Percentiles rank a stretch among this genome's conserved stretches.
Conservation (phyloP, 2,888 invertebrate species). For the Odontomyia ornata region DNA sequence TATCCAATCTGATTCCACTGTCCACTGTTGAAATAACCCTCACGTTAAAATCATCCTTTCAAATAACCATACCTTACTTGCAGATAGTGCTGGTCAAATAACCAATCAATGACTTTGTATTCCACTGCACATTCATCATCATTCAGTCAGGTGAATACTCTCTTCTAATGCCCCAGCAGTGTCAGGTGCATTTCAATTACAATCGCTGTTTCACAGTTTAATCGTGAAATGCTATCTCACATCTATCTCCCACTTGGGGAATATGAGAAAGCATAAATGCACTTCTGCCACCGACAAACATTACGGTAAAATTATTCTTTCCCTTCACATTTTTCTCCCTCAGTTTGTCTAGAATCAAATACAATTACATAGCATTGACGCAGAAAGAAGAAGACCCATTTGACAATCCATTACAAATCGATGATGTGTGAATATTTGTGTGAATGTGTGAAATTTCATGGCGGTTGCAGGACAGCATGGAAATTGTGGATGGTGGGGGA, state of each 20-base stretch:
- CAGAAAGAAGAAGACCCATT: background rate
- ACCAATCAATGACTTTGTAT: too few species aligned
- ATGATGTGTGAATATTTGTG: background rate
- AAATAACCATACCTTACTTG: too few species aligned
- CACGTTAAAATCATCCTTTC: too few species aligned
- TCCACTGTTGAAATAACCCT: too few species aligned
- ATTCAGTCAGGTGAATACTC: too few species aligned
- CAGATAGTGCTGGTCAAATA: too few species aligned
- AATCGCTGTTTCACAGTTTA: background rate
- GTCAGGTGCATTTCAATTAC: background rate
- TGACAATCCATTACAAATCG: constrained; percentile 1
- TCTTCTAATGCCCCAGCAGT: too few species aligned
- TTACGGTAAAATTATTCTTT: background rate
- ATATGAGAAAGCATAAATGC: background rate
- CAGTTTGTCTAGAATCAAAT: background rate
- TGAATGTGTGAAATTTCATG: constrained; percentile 12
- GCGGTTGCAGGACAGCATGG: background rate
- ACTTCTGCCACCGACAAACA: background rate
- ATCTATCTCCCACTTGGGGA: background rate
- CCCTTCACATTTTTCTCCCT: background rate
- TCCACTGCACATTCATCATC: too few species aligned
- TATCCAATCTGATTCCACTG: too few species aligned
- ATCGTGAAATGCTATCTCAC: background rate
- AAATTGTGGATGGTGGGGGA: background rate
- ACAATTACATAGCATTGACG: background rate